These are phyloP conservation scores for Melinaea marsaeus DNA, from an alignment of 2,888 invertebrate genomes.

Conservation along the genomic window DNA sequence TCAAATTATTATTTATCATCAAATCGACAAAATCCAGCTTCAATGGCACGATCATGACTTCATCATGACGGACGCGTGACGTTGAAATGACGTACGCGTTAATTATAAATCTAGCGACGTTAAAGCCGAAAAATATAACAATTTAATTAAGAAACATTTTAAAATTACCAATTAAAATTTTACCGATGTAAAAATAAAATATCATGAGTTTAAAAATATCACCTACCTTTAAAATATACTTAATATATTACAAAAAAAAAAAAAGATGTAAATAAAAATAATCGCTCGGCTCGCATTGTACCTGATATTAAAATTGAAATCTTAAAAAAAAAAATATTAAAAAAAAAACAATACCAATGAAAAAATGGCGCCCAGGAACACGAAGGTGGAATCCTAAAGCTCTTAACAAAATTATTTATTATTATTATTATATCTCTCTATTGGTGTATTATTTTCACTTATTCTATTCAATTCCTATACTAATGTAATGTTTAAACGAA, in stretches of 20 bases:
- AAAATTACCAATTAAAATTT: slow-evolving; percentile 34
- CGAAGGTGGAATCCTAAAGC: slow-evolving; percentile 62
- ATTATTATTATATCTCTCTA: slow-evolving; percentile 55
- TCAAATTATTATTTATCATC: slow-evolving; percentile 1
- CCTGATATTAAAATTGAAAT: slow-evolving; percentile 47
- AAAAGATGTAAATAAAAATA: slow-evolving; percentile 54
- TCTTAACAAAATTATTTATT: slow-evolving; percentile 57
- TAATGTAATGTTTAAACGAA: slow-evolving; percentile 51
- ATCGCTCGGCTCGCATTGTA: slow-evolving; percentile 54
- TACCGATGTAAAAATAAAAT: slow-evolving; percentile 41
- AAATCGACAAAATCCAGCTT: slow-evolving; percentile 3
- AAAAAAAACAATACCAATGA: slow-evolving; percentile 49
- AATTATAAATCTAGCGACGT: no score
- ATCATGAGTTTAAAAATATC: slow-evolving; percentile 19
- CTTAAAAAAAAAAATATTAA: slow-evolving; percentile 51
- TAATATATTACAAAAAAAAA: slow-evolving; percentile 62
- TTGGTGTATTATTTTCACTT: slow-evolving; percentile 71
- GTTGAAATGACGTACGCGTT: no score
- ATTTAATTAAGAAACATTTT: no score
- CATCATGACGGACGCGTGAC: no score
- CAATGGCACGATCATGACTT: slow-evolving; percentile 20
- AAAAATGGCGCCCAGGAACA: slow-evolving; percentile 61
- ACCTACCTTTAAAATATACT: slow-evolving; percentile 65
- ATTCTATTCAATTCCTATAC: slow-evolving; percentile 74
- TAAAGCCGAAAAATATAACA: no score